Percentiles rank a stretch among this genome's conserved stretches.
Conservation (phyloP, 1,140 invertebrate genomes). For the Hylaeus anthracinus region DNA sequence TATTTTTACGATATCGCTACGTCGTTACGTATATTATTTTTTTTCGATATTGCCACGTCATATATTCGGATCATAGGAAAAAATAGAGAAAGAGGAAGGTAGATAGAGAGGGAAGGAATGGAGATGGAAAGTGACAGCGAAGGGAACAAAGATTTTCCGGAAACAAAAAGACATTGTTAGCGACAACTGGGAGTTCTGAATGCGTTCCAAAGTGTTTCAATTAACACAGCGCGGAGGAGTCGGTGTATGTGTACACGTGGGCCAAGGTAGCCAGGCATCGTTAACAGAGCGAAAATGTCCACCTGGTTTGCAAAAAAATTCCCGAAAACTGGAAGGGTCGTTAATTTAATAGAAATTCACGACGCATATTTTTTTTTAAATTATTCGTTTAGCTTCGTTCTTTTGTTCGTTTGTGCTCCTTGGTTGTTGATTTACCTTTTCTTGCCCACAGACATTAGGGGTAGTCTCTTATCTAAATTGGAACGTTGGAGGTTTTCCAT, state of each 20-base stretch:
- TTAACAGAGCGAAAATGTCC: not conserved
- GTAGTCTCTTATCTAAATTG: not conserved
- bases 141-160: not conserved
- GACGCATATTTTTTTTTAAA: not conserved
- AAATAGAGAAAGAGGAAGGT: not conserved
- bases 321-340: not conserved
- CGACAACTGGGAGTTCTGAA: constrained; percentile 4
- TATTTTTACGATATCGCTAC: too few relatives aligned
- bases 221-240: not conserved
- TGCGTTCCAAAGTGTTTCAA: constrained; percentile 14
- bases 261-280: not conserved
- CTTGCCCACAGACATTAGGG: too few relatives aligned
- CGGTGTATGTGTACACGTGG: too few relatives aligned
- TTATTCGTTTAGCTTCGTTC: not conserved
- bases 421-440: not conserved
- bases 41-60: not conserved
- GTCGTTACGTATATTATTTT: too few relatives aligned
- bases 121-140: not conserved
- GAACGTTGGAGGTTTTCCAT: too few relatives aligned
- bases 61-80: too few relatives aligned
- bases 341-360: constrained; percentile 3
- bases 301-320: not conserved
- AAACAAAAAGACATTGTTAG: constrained; percentile 10
- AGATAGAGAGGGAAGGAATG: not conserved
- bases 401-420: too few relatives aligned